phyloP scores from a whole-genome alignment of 2,888 invertebrate species.

The Mycalesis mineus region DNA sequence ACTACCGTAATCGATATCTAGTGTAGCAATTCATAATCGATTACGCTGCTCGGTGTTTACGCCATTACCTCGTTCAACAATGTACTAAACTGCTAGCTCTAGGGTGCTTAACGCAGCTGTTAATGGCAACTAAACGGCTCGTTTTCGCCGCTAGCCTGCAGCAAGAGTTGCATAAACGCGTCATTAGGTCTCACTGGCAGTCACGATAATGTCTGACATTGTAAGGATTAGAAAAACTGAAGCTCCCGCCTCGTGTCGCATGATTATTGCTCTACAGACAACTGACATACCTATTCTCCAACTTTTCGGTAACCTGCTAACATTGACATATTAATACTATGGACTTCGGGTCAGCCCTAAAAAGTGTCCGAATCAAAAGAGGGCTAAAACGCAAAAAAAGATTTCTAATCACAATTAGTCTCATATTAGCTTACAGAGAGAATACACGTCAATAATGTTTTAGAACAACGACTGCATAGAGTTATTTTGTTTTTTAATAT shows the following conservation, averaged over 20 bases:
- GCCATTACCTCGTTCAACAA: slow-evolving; percentile 30
- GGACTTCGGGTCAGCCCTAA: no score
- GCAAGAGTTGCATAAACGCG: slow-evolving; percentile 38
- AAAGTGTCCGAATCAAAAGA: no score
- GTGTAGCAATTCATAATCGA: slow-evolving; percentile 19
- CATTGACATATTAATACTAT: no score
- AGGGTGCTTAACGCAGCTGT: slow-evolving; percentile 42
- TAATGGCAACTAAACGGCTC: slow-evolving; percentile 44
- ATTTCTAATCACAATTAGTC: no score
- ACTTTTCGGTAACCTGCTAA: no score
- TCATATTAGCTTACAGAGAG: no score
- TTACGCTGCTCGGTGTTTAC: slow-evolving; percentile 34
- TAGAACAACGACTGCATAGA: no score
- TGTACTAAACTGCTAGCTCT: slow-evolving; percentile 47
- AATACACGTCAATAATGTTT: no score
- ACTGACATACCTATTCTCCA: no score
- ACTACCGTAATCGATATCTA: slow-evolving; percentile 18
- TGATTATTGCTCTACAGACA: slow-evolving; percentile 28
- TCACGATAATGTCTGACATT: slow-evolving; percentile 31
- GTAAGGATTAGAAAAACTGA: slow-evolving; percentile 46
- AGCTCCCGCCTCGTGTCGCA: slow-evolving; percentile 50
- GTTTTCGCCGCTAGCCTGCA: slow-evolving; percentile 36
- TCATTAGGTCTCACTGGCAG: slow-evolving; percentile 29
- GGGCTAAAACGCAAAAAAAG: no score
- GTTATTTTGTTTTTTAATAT: no score